Evolutionary conservation across 2,888 invertebrate genomes (phyloP).

Genomic region (Lutraria lutraria): DNA sequence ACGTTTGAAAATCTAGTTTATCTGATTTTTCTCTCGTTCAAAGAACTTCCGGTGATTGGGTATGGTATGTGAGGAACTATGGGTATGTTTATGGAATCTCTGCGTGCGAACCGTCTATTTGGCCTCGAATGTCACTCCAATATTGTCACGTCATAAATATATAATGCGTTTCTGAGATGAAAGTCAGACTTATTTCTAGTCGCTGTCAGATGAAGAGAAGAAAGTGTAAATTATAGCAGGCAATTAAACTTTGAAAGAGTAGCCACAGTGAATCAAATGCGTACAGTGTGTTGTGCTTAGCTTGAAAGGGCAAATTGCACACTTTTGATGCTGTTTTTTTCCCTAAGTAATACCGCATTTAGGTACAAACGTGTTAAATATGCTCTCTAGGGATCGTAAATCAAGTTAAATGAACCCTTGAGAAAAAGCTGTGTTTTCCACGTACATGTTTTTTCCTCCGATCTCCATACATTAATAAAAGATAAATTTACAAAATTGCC

Average conservation of each 20-base stretch:
- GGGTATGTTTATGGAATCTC: conserved; percentile 34
- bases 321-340: background rate
- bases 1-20: conserved; percentile 16
- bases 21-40: background rate
- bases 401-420: background rate
- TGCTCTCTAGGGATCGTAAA: background rate
- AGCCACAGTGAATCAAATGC: background rate
- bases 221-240: conserved; percentile 54
- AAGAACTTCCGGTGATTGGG: background rate
- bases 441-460: background rate
- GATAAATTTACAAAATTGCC: background rate
- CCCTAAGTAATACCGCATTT: background rate
- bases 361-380: conserved; percentile 6
- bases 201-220: conserved; percentile 60
- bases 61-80: background rate
- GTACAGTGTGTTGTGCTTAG: background rate
- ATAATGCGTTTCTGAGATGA: conserved; percentile 64
- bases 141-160: conserved; percentile 61
- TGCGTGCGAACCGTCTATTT: conserved; percentile 56
- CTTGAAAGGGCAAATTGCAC: background rate
- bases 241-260: conserved; percentile 57
- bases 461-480: background rate
- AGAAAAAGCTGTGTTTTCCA: conserved; percentile 1
- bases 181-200: conserved; percentile 58
- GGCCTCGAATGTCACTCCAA: conserved; percentile 29